A percentile compares a stretch with the other conserved stretches of the same genome.
Evolutionary conservation across 2,888 invertebrate species (phyloP).

Genomic region (Acanthococcus lagerstroemiae): DNA sequence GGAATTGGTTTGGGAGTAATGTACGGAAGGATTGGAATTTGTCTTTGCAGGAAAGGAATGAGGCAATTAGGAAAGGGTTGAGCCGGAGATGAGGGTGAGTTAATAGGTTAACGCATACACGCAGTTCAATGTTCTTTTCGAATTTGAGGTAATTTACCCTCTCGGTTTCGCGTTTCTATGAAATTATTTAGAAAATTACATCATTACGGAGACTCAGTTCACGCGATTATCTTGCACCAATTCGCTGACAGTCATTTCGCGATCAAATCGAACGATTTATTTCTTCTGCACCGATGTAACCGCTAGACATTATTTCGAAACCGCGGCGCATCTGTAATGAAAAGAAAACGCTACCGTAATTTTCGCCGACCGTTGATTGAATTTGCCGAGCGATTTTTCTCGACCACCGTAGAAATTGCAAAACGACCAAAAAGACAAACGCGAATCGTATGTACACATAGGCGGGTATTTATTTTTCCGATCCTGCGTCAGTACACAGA

Average conservation of each 20-base stretch:
- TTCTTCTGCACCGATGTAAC: not conserved
- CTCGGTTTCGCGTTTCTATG: not conserved
- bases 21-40: conserved; percentile 20
- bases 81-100: conserved; percentile 15
- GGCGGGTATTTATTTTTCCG: too few species aligned
- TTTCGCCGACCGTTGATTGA: too few species aligned
- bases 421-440: too few species aligned
- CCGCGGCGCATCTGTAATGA: not conserved
- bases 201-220: not conserved
- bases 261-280: not conserved
- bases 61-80: conserved; percentile 23
- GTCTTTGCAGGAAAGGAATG: conserved; percentile 20
- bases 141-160: conserved; percentile 2
- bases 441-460: too few species aligned
- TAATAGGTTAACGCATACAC: conserved; percentile 7
- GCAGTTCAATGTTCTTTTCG: conserved; percentile 5
- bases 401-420: too few species aligned
- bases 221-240: not conserved
- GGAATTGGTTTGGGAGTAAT: conserved; percentile 8
- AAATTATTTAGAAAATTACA: conserved; percentile 25
- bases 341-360: not conserved
- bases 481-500: too few species aligned
- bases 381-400: too few species aligned
- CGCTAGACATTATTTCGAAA: not conserved
- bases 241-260: not conserved